These are phyloP conservation scores for Anolis carolinensis DNA, from an alignment of 2,113 vertebrate genomes.

Conservation along the genomic window DNA sequence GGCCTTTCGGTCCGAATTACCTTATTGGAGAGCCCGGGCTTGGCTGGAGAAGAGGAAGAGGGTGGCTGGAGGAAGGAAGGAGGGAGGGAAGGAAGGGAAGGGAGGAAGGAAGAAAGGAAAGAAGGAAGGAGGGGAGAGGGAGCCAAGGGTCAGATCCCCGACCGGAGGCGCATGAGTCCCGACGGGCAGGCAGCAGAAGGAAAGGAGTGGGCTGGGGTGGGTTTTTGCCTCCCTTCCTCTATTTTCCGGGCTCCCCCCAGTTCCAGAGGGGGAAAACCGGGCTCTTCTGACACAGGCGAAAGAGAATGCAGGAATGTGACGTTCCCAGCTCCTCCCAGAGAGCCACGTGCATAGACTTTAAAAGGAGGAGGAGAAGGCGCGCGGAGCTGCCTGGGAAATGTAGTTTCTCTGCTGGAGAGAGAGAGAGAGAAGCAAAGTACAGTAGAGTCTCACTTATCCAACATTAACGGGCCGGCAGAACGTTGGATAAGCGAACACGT, in stretches of 20 bases:
- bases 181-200: not conserved
- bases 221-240: accelerated
- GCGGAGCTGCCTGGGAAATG: conserved; percentile 48
- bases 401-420: conserved; percentile 12
- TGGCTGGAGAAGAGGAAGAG: not conserved
- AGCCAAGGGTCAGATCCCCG: not conserved
- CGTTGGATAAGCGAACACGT: too few relatives aligned
- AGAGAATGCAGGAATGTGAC: conserved; percentile 39
- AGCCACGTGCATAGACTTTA: conserved; percentile 33
- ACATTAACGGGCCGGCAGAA: too few relatives aligned
- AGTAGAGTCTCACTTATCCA: too few relatives aligned
- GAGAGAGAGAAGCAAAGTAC: not conserved
- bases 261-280: not conserved
- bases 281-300: conserved; percentile 25
- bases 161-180: conserved; percentile 18
- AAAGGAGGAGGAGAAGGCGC: not conserved
- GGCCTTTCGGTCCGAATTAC: not conserved
- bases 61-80: not conserved
- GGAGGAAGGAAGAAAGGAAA: not conserved
- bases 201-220: not conserved
- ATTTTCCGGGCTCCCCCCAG: not conserved
- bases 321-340: conserved; percentile 9
- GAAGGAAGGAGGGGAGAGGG: not conserved
- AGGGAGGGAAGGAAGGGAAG: not conserved
- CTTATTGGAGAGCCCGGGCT: not conserved